Evolutionary conservation across 2,888 invertebrate species (phyloP), one percentile per base, ranked within the genome.

Genomic region (Cotesia congregata): DNA sequence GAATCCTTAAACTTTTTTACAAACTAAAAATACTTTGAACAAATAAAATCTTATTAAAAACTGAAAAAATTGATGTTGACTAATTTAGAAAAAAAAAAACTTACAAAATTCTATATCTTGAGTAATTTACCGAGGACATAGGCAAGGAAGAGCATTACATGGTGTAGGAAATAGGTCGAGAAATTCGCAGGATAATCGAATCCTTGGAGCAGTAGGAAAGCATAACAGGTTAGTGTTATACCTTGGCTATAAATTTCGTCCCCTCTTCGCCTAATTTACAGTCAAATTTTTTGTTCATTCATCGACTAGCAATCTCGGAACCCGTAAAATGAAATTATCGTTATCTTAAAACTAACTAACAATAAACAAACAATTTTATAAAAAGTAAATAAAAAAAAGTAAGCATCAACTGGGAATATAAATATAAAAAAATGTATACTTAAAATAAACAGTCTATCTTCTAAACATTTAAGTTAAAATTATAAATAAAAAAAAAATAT

Each of bases 131-230:
- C 38, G 30, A 9, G 64, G n/a, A 64, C 2, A 17, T 64, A 15
- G 9, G 6, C 30, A 20, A 20, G 50, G 50, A 50, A 12, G 9
- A 12, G 7, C 3, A 70, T 61, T 9, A 30, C 64, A 72, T n/a
- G 2, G 20, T 61, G 40, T 15, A 67, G 41, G 41, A 39, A 72
- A 64, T 62, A 6, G 75, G 80, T 74, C 79, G 77, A 72, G 39
- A 64, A 80, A 80, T 83, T 84, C 83, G 82, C 87, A 88, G 87
- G 88, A 88, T 86, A 85, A 83, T 80, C 83, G 87, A 86, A 86
- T 88, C 88, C 88, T 87, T 88, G 84, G 86, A 83, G 83, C 85
- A 87, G 81, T 87, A 88, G 87, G 88, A 80, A 80, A 86, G 81
- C 83, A 88, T 85, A 80, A 87, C 84, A 80, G 83, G 80, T 79